Conservation (phyloP, 64 coral and sea anemone genomes). For the Exaiptasia diaphana region DNA sequence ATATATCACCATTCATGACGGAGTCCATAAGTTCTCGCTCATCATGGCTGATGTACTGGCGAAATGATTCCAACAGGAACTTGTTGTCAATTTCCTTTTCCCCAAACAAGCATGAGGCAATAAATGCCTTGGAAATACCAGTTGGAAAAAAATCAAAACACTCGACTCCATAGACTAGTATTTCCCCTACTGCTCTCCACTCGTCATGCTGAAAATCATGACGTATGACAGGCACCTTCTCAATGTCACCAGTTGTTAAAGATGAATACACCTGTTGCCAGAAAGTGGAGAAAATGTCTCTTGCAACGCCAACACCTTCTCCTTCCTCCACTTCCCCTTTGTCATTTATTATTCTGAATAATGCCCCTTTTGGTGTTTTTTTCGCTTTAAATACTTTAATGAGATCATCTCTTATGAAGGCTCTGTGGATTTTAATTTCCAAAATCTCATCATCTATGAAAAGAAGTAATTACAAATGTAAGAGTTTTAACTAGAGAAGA, state of each 20-base stretch:
- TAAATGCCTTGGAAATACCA: not conserved
- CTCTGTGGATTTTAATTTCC: constrained; percentile 4
- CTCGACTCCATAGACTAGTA: constrained; percentile 35
- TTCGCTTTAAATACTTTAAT: not conserved
- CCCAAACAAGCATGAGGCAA: not conserved
- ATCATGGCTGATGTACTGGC: constrained; percentile 37
- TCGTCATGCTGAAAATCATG: constrained; percentile 42
- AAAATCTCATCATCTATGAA: too few species aligned
- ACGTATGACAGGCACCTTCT: constrained; percentile 45
- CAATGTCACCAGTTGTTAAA: constrained; percentile 2
- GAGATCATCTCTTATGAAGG: constrained; percentile 16
- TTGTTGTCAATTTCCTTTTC: not conserved
- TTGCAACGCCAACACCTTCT: constrained; percentile 14
- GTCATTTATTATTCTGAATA: constrained; percentile 12
- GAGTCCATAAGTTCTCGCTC: constrained; percentile 36
- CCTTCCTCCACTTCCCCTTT: constrained; percentile 2
- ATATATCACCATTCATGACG: constrained; percentile 28
- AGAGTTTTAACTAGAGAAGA: too few species aligned
- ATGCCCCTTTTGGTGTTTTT: not conserved
- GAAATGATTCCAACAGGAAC: constrained; percentile 11
- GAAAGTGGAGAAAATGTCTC: constrained; percentile 22
- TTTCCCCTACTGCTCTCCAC: constrained; percentile 43
- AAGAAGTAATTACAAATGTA: too few species aligned
- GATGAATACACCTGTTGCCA: constrained; percentile 21
- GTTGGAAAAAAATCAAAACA: not conserved